phyloP scores from a whole-genome alignment of 2,888 invertebrate genomes.

The Pheosia tremula region DNA sequence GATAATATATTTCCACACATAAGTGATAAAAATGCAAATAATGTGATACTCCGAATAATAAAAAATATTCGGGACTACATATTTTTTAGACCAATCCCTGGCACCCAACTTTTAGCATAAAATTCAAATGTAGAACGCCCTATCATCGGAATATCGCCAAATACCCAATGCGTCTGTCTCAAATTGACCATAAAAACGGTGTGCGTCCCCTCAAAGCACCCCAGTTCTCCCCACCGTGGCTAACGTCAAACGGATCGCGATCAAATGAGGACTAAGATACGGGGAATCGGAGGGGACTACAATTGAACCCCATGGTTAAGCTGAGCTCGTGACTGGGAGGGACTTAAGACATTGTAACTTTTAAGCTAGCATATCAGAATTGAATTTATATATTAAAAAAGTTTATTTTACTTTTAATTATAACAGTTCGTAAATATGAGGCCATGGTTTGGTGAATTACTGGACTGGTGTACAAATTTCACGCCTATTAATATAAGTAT shows the following conservation, averaged over 20 bases:
- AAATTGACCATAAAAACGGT: slow-evolving; percentile 58
- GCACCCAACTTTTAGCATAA: slow-evolving; percentile 20
- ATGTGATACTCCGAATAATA: neutral
- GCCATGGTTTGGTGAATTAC: too few relatives aligned
- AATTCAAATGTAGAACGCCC: slow-evolving; percentile 22
- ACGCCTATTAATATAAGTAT: too few relatives aligned
- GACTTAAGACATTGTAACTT: neutral
- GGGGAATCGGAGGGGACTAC: slow-evolving; percentile 2
- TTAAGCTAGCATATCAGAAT: neutral
- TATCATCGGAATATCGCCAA: slow-evolving; percentile 39
- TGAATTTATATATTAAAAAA: too few relatives aligned
- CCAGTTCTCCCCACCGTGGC: slow-evolving; percentile 53
- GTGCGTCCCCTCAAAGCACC: slow-evolving; percentile 51
- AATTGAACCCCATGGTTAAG: neutral
- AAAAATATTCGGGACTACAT: neutral
- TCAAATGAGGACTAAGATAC: slow-evolving; percentile 42
- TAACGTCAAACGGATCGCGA: slow-evolving; percentile 62
- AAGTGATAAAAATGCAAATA: slow-evolving; percentile 1
- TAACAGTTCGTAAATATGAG: too few relatives aligned
- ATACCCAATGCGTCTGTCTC: slow-evolving; percentile 45
- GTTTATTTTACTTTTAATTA: too few relatives aligned
- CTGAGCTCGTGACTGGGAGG: slow-evolving; percentile 2
- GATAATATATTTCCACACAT: neutral
- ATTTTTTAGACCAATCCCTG: slow-evolving; percentile 1
- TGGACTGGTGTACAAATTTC: too few relatives aligned